Percentiles rank a stretch among this genome's conserved stretches.
phyloP scores from a whole-genome alignment of 2,113 vertebrate species.

The Tiliqua scincoides region DNA sequence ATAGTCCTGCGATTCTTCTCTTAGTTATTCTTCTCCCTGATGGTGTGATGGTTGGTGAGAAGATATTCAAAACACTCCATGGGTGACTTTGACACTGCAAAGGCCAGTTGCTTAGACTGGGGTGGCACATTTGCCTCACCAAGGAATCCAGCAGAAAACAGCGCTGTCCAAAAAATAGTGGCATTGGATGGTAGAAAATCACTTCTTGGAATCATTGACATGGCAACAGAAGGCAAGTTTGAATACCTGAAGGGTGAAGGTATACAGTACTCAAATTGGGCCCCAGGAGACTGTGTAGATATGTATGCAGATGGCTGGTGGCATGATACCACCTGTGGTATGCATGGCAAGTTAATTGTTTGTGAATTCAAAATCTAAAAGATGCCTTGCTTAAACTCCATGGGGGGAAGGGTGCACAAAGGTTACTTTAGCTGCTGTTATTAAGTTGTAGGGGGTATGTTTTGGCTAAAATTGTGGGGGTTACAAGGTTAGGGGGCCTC shows the following conservation, averaged over 20 bases:
- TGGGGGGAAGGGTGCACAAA: too few species aligned
- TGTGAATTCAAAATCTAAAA: not conserved
- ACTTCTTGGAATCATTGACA: not conserved
- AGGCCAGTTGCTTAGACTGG: not conserved
- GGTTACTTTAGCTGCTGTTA: too few species aligned
- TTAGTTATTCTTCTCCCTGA: slow-evolving; percentile 15
- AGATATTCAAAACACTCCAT: slow-evolving; percentile 31
- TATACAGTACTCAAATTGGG: not conserved
- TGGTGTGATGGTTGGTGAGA: slow-evolving; percentile 1
- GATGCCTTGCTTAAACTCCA: not conserved
- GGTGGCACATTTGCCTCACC: slow-evolving; percentile 16
- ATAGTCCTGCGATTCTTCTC: slow-evolving; percentile 23
- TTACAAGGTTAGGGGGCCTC: too few species aligned
- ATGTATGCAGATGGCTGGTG: not conserved
- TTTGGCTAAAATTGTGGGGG: not conserved
- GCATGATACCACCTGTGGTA: not conserved
- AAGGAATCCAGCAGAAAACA: slow-evolving; percentile 13
- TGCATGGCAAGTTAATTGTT: not conserved
- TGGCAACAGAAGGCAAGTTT: not conserved
- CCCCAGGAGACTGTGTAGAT: not conserved
- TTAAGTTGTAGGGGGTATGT: not conserved
- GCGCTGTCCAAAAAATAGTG: not conserved
- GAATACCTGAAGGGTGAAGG: not conserved
- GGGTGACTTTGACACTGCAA: slow-evolving; percentile 5
- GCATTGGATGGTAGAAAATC: not conserved